Base-by-base conservation (phyloP, 2,888 invertebrate species). In the Physocephala rufipes region DNA sequence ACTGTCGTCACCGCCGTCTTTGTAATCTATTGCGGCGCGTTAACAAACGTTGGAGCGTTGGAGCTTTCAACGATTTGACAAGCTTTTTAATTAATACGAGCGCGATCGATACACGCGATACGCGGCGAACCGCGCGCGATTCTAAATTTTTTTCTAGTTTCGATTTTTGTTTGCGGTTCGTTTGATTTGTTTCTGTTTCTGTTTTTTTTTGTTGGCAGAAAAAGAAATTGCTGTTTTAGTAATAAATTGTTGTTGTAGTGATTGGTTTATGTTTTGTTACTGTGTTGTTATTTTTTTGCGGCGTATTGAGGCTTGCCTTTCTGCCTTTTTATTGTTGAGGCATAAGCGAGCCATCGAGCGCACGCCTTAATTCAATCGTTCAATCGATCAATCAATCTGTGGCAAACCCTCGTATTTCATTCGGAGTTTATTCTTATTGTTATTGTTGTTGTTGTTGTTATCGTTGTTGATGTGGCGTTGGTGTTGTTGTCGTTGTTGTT, bases 71-170 rank as follows among this genome's bases (percentile, higher is more conserved):
- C 49, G 49, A 45, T 68, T 36, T 61, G 68, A 61, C 68, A 68
- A 61, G 68, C 68, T 49, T 68, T 68, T 68, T 68, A 68, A 68
- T 68, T 68, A 67, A 67, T 67, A 43, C 67, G 67, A 58, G 43
- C 30, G 61, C 68, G 68, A 68, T 68, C 66, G 66, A 66, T 66
- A 36, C 63, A 36, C 55, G 58, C 58, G 66, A 53, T 66, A 63
- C 47, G 51, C 66, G 19, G 47, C 64, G 51, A 45, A 15, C 1
- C 58, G 58, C 24, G 59, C 59, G 59, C 59, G 59, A 67, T 61
- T 61, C 47, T 19, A 15, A 1, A 5, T 49, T 49, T 49, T 16
- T 49, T 49, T 49, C n/a, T 1, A 47, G 12, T 55, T 55, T 4
- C 24, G 13, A 19, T 1, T 64, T 16, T 24, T 62, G 36, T 45